Conservation (phyloP, 1,140 invertebrate genomes). For the Delia radicum region DNA sequence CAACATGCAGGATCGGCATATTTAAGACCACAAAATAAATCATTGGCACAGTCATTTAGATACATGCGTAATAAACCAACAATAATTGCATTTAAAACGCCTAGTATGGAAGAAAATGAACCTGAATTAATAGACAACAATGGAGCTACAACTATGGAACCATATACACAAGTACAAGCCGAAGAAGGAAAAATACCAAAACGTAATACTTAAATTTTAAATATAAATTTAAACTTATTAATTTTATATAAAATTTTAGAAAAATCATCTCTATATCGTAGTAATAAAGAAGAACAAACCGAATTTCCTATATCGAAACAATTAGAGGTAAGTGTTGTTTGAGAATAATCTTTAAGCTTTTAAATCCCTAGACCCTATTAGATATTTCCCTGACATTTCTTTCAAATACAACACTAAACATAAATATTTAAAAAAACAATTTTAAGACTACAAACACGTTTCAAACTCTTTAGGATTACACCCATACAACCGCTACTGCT, state of each 20-base stretch:
- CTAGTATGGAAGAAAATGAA: conserved; percentile 70
- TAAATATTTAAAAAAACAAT: background rate
- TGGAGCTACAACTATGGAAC: conserved; percentile 35
- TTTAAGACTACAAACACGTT: conserved; percentile 11
- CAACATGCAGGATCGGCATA: conserved; percentile 70
- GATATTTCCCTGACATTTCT: background rate
- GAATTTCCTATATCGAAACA: conserved; percentile 79
- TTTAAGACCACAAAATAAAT: conserved; percentile 73
- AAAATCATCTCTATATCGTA: background rate
- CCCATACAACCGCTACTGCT: conserved; percentile 9
- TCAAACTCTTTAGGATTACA: conserved; percentile 17
- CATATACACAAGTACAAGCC: conserved; percentile 44
- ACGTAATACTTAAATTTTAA: conserved; percentile 11
- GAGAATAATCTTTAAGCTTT: background rate
- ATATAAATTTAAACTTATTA: too few species aligned
- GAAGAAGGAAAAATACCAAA: conserved; percentile 61
- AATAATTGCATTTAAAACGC: conserved; percentile 81
- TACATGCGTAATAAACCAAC: conserved; percentile 86
- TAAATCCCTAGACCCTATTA: too few species aligned
- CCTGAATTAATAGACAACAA: conserved; percentile 43
- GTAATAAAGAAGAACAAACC: conserved; percentile 39
- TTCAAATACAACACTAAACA: background rate
- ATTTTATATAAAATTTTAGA: background rate
- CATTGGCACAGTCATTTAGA: conserved; percentile 76
- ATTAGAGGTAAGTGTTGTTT: conserved; percentile 65